Evolutionary conservation across 2,888 invertebrate species (phyloP), one percentile per base, ranked within the genome.

Genomic region (Agriopis aurantiaria): DNA sequence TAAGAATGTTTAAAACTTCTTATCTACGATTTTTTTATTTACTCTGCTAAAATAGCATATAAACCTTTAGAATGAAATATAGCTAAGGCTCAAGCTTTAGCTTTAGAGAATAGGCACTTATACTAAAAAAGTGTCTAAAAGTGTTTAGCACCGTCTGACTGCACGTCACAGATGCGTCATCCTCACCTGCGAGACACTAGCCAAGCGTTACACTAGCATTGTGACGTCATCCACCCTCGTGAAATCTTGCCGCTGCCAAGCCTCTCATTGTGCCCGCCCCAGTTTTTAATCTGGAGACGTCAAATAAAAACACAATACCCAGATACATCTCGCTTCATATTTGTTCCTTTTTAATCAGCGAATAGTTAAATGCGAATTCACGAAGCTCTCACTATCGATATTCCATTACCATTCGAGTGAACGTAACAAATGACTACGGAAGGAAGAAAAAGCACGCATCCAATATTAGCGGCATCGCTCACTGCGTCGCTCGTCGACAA

Each of bases 201-300:
- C 81, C 83, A 79, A 83, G 85, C 85, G 83, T 88, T 84, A 88
- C 87, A 83, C 86, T 87, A 80, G 82, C 80, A 85, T 86, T 87
- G 88, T 88, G 86, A 86, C 85, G 85, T 86, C 86, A 85, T 81
- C 82, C 84, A 79, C 80, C 84, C 77, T 80, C 84, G 82, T 79
- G 76, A 80, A 80, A 82, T 83, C 82, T 79, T 84, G 79, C 80
- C 82, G 82, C 78, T 83, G 80, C 81, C 84, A 80, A 81, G 80
- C 81, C 82, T 85, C 85, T 89, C 88, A 90, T 91, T 91, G 90
- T 89, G 80, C 85, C 82, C 89, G 89, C 82, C 86, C 90, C 89
- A 89, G 86, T 92, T 93, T 92, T 92, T 91, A 91, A 91, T 92
- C 93, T 90, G 86, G 89, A 90, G 90, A 90, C 88, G 88, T 89